These are phyloP conservation scores for Gavia stellata DNA, from an alignment of 2,113 vertebrate species.

Conservation along the genomic window DNA sequence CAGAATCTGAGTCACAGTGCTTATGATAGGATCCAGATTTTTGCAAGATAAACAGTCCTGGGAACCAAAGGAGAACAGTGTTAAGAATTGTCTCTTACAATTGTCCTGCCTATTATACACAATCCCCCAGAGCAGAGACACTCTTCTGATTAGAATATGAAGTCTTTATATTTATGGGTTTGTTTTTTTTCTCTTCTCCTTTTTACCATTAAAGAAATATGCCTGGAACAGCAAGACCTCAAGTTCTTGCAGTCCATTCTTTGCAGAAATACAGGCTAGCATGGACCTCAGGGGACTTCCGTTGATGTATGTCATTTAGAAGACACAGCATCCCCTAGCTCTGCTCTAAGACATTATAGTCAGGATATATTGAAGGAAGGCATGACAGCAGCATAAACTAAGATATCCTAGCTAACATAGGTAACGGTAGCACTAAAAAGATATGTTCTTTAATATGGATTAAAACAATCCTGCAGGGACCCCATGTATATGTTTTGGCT, in stretches of 20 bases:
- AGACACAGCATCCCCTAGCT: not conserved
- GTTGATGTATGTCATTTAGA: not conserved
- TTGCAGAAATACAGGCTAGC: not conserved
- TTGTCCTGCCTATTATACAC: not conserved
- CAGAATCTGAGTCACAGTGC: conserved; percentile 76
- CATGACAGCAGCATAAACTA: not conserved
- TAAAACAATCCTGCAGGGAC: not conserved
- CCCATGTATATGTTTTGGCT: not conserved
- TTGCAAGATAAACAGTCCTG: conserved; percentile 75
- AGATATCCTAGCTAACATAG: not conserved
- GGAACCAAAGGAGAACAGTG: not conserved
- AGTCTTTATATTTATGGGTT: not conserved
- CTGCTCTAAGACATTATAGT: not conserved
- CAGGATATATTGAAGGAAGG: not conserved
- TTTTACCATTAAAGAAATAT: not conserved
- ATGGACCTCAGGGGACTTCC: not conserved
- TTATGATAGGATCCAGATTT: conserved; percentile 70
- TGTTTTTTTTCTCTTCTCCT: not conserved
- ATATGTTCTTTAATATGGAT: not conserved
- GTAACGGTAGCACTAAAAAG: not conserved
- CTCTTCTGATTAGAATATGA: not conserved
- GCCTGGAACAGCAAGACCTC: not conserved
- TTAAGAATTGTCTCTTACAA: not conserved
- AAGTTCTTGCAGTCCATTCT: not conserved
- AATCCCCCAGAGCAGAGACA: not conserved